Evolutionary conservation across 2,888 invertebrate species (phyloP).

Genomic region (Carabus problematicus): DNA sequence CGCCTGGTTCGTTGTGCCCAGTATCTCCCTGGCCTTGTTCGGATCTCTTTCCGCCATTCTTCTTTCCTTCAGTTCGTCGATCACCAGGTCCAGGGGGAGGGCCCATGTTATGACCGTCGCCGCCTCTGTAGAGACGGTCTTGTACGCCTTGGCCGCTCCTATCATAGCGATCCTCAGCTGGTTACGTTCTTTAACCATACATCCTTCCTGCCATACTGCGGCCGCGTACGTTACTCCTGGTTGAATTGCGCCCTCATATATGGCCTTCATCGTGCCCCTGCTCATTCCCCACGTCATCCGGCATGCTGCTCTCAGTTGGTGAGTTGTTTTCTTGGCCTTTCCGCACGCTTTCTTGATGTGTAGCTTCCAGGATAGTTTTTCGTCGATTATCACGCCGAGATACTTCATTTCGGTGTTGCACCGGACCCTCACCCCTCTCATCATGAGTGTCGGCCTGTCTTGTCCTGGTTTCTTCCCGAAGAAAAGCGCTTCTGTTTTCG

Average conservation of each 20-base stretch:
- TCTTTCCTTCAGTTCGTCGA: neutral
- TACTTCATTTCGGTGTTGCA: too few relatives aligned
- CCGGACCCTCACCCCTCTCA: too few relatives aligned
- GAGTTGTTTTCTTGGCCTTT: slow-evolving; percentile 18
- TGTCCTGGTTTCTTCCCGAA: too few relatives aligned
- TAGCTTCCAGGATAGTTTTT: too few relatives aligned
- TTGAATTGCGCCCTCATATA: slow-evolving; percentile 36
- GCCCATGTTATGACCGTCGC: neutral
- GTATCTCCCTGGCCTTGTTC: neutral
- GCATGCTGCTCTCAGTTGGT: slow-evolving; percentile 24
- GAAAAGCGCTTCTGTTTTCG: too few relatives aligned
- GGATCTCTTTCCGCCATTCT: neutral
- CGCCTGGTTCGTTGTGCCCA: neutral
- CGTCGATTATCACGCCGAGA: too few relatives aligned
- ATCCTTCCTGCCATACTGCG: neutral
- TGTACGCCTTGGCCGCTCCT: neutral
- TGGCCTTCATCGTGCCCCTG: slow-evolving; percentile 9
- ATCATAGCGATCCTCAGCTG: neutral
- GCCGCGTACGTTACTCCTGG: neutral
- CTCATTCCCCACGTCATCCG: slow-evolving; percentile 31
- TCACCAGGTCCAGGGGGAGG: neutral
- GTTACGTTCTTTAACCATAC: neutral
- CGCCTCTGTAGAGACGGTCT: neutral
- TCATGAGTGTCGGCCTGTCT: too few relatives aligned
- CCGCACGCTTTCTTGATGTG: too few relatives aligned